phyloP scores from a whole-genome alignment of 1,140 invertebrate species.

The Acromyrmex echinatior region DNA sequence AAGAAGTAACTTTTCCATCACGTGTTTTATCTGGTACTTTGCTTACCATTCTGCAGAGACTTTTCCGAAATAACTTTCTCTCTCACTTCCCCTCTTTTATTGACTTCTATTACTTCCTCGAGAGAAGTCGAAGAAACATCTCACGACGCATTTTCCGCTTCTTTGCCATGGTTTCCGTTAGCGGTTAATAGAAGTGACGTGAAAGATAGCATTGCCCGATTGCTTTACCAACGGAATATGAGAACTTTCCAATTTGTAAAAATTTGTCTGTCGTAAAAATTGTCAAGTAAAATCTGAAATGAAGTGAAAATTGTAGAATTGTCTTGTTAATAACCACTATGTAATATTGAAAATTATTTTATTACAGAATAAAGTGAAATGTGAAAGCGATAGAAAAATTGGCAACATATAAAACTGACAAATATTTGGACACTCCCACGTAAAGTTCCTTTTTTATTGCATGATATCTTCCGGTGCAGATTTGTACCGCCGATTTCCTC shows the following conservation, averaged over 20 bases:
- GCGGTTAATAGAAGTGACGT: conserved; percentile 50
- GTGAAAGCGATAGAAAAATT: background rate
- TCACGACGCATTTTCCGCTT: conserved; percentile 44
- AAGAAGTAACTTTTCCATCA: conserved; percentile 13
- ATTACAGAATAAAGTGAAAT: background rate
- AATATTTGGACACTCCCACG: background rate
- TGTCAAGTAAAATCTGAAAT: background rate
- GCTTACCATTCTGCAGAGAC: conserved; percentile 45
- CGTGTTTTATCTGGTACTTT: conserved; percentile 1
- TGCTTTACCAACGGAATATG: conserved; percentile 5
- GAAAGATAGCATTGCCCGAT: conserved; percentile 25
- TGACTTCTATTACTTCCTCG: conserved; percentile 58
- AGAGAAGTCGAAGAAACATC: conserved; percentile 47
- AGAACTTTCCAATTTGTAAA: conserved; percentile 43
- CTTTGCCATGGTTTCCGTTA: conserved; percentile 30
- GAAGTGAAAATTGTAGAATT: background rate
- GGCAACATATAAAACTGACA: background rate
- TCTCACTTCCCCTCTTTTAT: conserved; percentile 55
- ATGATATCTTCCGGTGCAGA: background rate
- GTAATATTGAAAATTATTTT: background rate
- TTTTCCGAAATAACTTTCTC: conserved; percentile 58
- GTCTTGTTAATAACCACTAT: background rate
- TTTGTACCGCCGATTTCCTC: conserved; percentile 1
- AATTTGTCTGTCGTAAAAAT: conserved; percentile 16
- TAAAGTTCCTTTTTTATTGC: conserved; percentile 1